phyloP scores from a whole-genome alignment of 2,113 vertebrate species.

The Hucho hucho region DNA sequence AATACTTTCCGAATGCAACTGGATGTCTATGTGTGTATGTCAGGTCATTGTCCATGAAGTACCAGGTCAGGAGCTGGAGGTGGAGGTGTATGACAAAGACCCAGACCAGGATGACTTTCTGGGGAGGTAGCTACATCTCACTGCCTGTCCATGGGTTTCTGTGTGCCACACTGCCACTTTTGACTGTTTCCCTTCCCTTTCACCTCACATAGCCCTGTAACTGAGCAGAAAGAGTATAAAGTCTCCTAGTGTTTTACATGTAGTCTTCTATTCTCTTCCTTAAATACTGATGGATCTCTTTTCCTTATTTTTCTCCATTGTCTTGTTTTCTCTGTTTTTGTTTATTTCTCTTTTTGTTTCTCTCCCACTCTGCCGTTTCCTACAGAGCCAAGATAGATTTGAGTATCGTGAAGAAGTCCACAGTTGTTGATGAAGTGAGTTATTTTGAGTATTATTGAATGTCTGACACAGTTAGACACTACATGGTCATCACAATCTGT shows the following conservation, averaged over 20 bases:
- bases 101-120: slow-evolving; percentile 92
- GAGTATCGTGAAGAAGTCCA: slow-evolving; percentile 82
- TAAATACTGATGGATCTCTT: not conserved
- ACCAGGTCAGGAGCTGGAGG: slow-evolving; percentile 90
- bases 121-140: slow-evolving; percentile 86
- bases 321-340: not conserved
- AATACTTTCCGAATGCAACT: too few relatives aligned
- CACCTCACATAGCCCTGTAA: not conserved
- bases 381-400: slow-evolving; percentile 86
- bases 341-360: not conserved
- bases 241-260: not conserved
- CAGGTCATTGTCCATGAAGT: slow-evolving; percentile 94
- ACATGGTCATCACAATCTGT: not conserved
- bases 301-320: not conserved
- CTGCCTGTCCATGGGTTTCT: slow-evolving; percentile 29
- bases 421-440: slow-evolving; percentile 82
- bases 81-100: slow-evolving; percentile 94
- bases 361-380: not conserved
- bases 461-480: not conserved
- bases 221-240: not conserved
- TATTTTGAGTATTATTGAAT: not conserved
- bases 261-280: not conserved
- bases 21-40: slow-evolving; percentile 47
- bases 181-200: slow-evolving; percentile 31
- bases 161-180: slow-evolving; percentile 15